Percentiles rank a stretch among this genome's conserved stretches.
phyloP scores from a whole-genome alignment of 2,797 vertebrate species.

The Gila robusta region DNA sequence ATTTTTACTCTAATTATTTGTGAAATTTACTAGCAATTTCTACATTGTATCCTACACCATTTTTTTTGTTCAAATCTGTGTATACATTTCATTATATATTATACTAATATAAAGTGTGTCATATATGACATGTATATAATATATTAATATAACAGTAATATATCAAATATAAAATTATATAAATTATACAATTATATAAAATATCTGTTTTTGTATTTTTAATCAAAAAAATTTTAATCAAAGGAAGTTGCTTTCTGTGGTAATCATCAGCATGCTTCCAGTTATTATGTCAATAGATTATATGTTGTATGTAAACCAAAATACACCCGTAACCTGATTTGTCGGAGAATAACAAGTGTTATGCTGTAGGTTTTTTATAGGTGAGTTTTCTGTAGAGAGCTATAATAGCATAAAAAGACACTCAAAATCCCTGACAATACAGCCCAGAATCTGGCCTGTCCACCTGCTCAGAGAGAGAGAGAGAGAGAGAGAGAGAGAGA shows the following conservation, averaged over 20 bases:
- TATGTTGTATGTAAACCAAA: background rate
- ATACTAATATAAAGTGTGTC: background rate
- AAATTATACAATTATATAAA: background rate
- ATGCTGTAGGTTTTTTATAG: slow-evolving; percentile 9
- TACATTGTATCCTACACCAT: too few relatives aligned
- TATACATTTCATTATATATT: background rate
- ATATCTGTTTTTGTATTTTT: background rate
- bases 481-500: slow-evolving; percentile 40
- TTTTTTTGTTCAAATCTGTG: background rate
- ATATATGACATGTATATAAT: background rate
- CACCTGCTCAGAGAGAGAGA: slow-evolving; percentile 57
- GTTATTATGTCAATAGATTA: background rate
- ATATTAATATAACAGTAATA: background rate
- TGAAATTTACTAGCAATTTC: background rate
- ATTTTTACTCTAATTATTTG: background rate
- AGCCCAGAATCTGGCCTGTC: slow-evolving; percentile 45
- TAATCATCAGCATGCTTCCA: background rate
- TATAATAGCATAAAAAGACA: slow-evolving; percentile 52
- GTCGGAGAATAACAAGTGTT: background rate
- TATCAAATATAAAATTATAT: too few relatives aligned
- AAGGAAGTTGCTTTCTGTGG: background rate
- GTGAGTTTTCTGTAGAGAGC: slow-evolving; percentile 44
- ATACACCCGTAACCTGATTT: background rate
- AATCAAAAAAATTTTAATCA: too few relatives aligned
- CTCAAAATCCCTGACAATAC: slow-evolving; percentile 34